Evolutionary conservation across 2,888 invertebrate species (phyloP).

Genomic region (Aphrophora alni): DNA sequence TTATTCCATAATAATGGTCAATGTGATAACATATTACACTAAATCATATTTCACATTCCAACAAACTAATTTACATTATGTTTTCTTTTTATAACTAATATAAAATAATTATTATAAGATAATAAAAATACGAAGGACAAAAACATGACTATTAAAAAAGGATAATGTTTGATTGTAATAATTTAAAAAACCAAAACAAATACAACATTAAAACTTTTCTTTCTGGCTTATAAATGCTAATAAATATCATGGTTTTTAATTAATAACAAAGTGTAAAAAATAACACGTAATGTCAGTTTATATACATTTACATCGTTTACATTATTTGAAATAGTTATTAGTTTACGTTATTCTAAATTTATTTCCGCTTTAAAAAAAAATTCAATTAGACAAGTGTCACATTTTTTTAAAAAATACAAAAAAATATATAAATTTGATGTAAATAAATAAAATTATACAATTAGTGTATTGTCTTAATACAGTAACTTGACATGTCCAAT

Average conservation of each 20-base stretch:
- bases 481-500: not conserved
- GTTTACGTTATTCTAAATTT: not conserved
- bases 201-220: not conserved
- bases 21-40: no score
- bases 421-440: not conserved
- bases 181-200: not conserved
- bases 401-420: not conserved
- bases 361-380: not conserved
- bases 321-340: not conserved
- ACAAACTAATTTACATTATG: no score
- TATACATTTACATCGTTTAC: not conserved
- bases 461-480: not conserved
- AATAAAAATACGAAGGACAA: no score
- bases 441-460: not conserved
- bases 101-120: no score
- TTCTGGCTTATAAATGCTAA: not conserved
- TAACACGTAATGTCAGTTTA: not conserved
- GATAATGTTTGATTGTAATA: no score
- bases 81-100: no score
- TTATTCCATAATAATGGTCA: no score
- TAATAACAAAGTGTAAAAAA: conserved; percentile 1
- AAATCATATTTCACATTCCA: no score
- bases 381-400: not conserved
- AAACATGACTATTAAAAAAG: no score
- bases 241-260: not conserved